These are phyloP conservation scores for Panonychus citri DNA, from an alignment of 1,140 invertebrate species.

Conservation along the genomic window DNA sequence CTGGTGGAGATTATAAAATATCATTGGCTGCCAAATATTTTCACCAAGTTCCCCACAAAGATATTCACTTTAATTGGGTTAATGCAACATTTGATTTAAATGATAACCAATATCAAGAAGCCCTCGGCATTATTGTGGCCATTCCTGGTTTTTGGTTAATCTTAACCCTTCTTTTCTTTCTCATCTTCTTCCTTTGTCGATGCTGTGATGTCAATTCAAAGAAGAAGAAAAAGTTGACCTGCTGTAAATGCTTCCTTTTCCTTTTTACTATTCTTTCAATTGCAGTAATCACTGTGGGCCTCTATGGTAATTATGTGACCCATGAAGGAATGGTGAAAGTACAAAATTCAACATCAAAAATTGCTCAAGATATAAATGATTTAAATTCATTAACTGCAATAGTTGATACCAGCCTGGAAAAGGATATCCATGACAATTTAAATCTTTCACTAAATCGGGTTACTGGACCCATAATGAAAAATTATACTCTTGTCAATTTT, in stretches of 20 bases:
- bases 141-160: slow-evolving; percentile 72
- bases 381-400: slow-evolving; percentile 14
- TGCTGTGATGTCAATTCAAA: slow-evolving; percentile 54
- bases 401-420: slow-evolving; percentile 26
- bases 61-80: slow-evolving; percentile 55
- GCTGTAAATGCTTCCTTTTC: slow-evolving; percentile 9
- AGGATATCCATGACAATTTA: slow-evolving; percentile 38
- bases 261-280: slow-evolving; percentile 8
- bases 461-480: slow-evolving; percentile 40
- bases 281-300: slow-evolving; percentile 33
- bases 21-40: slow-evolving; percentile 56
- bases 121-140: slow-evolving; percentile 52
- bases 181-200: slow-evolving; percentile 70
- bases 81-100: slow-evolving; percentile 72
- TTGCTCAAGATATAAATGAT: slow-evolving; percentile 31
- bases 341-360: slow-evolving; percentile 44
- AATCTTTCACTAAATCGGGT: slow-evolving; percentile 42
- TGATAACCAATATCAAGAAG: slow-evolving; percentile 60
- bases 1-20: slow-evolving; percentile 24
- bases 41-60: slow-evolving; percentile 39
- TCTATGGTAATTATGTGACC: slow-evolving; percentile 79
- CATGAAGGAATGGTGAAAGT: slow-evolving; percentile 65
- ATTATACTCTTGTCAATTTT: slow-evolving; percentile 31
- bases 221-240: slow-evolving; percentile 6
- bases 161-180: slow-evolving; percentile 54